Percentiles rank a stretch among this genome's conserved stretches.
Evolutionary conservation across 2,888 invertebrate genomes (phyloP).

Genomic region (Blera fallax): DNA sequence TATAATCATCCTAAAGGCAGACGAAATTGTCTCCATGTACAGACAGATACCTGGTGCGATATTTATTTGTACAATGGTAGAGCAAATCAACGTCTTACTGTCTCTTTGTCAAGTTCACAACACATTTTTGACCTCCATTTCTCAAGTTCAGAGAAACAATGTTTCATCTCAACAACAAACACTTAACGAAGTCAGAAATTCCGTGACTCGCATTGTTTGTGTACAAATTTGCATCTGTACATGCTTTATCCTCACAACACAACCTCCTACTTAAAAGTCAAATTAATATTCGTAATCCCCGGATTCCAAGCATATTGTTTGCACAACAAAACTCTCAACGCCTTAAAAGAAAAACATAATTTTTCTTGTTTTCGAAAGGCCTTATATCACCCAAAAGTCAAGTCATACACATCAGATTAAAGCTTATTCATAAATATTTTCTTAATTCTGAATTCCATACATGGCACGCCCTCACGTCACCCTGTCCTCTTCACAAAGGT

Average conservation of each 20-base stretch:
- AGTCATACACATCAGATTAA: constrained; percentile 9
- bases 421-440: not conserved
- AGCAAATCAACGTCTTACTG: not conserved
- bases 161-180: not conserved
- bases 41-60: too few species aligned
- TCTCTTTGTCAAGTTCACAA: constrained; percentile 20
- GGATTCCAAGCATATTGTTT: constrained; percentile 34
- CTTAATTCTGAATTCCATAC: constrained; percentile 28
- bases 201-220: constrained; percentile 17
- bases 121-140: not conserved
- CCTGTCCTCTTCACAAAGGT: constrained; percentile 40
- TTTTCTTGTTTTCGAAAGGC: not conserved
- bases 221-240: constrained; percentile 12
- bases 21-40: too few species aligned
- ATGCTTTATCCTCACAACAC: not conserved
- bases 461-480: constrained; percentile 37
- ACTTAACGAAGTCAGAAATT: not conserved
- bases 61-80: not conserved
- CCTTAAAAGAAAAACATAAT: constrained; percentile 14
- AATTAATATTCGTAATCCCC: constrained; percentile 27
- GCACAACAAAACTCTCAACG: constrained; percentile 11
- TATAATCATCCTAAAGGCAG: too few species aligned
- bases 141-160: constrained; percentile 12
- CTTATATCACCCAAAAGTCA: constrained; percentile 18
- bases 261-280: constrained; percentile 2